Evolutionary conservation across 2,888 invertebrate genomes (phyloP).

Genomic region (Hirtodrosophila cameraria): DNA sequence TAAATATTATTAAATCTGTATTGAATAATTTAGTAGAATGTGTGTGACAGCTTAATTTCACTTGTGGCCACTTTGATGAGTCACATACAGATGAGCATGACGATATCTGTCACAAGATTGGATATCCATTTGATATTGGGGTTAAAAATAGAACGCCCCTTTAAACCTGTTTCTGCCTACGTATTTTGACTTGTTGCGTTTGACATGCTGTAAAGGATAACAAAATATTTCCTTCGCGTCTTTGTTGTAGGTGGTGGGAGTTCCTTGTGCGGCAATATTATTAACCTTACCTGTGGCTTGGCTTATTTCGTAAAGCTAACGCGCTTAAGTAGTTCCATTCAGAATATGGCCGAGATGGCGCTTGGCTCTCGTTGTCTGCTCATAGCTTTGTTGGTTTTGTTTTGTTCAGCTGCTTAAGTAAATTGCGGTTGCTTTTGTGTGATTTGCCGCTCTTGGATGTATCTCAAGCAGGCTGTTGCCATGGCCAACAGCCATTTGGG

Average conservation of each 20-base stretch:
- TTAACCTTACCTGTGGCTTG: slow-evolving; percentile 43
- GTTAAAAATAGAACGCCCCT: background rate
- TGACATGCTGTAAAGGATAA: slow-evolving; percentile 4
- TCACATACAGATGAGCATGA: no score
- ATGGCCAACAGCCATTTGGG: slow-evolving; percentile 21
- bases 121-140: background rate
- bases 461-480: slow-evolving; percentile 34
- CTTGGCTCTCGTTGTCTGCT: slow-evolving; percentile 6
- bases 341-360: slow-evolving; percentile 31
- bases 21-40: no score
- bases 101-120: no score
- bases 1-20: no score
- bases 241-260: background rate
- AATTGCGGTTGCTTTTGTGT: slow-evolving; percentile 61
- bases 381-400: slow-evolving; percentile 36
- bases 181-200: background rate
- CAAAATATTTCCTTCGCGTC: slow-evolving; percentile 15
- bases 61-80: no score
- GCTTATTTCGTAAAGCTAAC: slow-evolving; percentile 53
- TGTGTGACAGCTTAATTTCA: no score
- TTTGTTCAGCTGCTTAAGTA: slow-evolving; percentile 59
- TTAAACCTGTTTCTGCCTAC: background rate
- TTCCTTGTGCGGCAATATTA: slow-evolving; percentile 8
- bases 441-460: slow-evolving; percentile 37
- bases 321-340: slow-evolving; percentile 68